Evolutionary conservation across 1,140 invertebrate genomes (phyloP).

Genomic region (Berghia stephanieae): DNA sequence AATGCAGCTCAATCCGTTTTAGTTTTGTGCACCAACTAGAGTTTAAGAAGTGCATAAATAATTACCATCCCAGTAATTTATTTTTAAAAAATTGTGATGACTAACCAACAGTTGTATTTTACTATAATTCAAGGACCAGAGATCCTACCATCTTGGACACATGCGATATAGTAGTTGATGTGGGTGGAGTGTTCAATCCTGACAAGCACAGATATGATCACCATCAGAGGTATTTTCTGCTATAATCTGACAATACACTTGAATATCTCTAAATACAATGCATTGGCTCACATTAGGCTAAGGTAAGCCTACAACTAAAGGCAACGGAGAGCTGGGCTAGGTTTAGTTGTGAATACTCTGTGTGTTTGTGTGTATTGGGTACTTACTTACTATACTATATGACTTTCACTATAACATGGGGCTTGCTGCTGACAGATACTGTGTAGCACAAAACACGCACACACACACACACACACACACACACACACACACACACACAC

Average conservation of each 20-base stretch:
- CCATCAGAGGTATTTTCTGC: conserved; percentile 85
- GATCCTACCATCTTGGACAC: conserved; percentile 76
- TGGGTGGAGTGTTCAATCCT: conserved; percentile 89
- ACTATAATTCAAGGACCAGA: conserved; percentile 68
- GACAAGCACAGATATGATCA: conserved; percentile 87
- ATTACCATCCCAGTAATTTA: background rate
- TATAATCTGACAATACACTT: too few species aligned
- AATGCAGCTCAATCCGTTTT: background rate
- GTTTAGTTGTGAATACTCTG: too few species aligned
- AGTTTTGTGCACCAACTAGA: background rate
- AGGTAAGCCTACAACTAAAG: too few species aligned
- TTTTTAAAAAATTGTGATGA: background rate
- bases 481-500: too few species aligned
- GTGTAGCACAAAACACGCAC: too few species aligned
- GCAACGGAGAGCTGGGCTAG: background rate
- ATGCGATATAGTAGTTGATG: conserved; percentile 96
- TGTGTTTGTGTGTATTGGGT: too few species aligned
- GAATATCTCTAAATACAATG: too few species aligned
- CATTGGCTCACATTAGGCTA: too few species aligned
- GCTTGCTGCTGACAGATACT: too few species aligned
- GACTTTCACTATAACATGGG: too few species aligned
- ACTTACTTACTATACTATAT: background rate
- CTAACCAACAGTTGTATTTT: background rate
- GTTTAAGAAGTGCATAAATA: background rate
- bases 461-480: too few species aligned